Evolutionary conservation across 2,888 invertebrate species (phyloP).

Genomic region (Aphodius sticticus): DNA sequence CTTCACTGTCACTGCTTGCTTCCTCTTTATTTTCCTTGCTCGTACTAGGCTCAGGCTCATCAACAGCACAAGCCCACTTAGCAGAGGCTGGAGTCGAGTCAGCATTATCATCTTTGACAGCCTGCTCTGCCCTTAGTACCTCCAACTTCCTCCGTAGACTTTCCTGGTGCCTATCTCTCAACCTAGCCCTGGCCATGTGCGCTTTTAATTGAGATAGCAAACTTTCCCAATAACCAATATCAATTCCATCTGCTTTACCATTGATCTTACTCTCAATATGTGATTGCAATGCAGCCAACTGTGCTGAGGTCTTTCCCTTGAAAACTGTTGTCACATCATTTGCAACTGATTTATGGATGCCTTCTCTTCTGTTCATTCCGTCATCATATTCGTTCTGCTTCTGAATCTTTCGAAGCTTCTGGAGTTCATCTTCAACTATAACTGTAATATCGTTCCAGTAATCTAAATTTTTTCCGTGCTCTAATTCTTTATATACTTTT

Average conservation of each 20-base stretch:
- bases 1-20: conserved; percentile 57
- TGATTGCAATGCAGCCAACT: conserved; percentile 82
- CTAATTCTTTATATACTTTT: conserved; percentile 92
- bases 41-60: conserved; percentile 51
- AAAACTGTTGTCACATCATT: conserved; percentile 90
- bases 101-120: conserved; percentile 62
- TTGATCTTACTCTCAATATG: conserved; percentile 89
- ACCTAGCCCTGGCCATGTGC: conserved; percentile 90
- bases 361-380: conserved; percentile 63
- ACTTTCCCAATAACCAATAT: conserved; percentile 98
- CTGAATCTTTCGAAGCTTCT: conserved; percentile 82
- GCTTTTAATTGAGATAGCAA: conserved; percentile 94
- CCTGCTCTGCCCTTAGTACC: conserved; percentile 87
- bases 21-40: conserved; percentile 49
- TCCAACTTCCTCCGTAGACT: conserved; percentile 88
- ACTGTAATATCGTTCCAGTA: conserved; percentile 98
- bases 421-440: conserved; percentile 92
- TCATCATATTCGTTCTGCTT: conserved; percentile 67
- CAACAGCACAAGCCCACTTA: conserved; percentile 40
- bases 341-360: conserved; percentile 90
- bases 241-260: conserved; percentile 87
- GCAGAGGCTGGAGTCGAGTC: conserved; percentile 56
- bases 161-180: conserved; percentile 91
- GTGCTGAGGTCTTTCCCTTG: conserved; percentile 90
- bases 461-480: conserved; percentile 84